A percentile compares a stretch with the other conserved stretches of the same genome.
Conservation (phyloP, 2,797 vertebrate genomes). For the Rhinatrema bivittatum region DNA sequence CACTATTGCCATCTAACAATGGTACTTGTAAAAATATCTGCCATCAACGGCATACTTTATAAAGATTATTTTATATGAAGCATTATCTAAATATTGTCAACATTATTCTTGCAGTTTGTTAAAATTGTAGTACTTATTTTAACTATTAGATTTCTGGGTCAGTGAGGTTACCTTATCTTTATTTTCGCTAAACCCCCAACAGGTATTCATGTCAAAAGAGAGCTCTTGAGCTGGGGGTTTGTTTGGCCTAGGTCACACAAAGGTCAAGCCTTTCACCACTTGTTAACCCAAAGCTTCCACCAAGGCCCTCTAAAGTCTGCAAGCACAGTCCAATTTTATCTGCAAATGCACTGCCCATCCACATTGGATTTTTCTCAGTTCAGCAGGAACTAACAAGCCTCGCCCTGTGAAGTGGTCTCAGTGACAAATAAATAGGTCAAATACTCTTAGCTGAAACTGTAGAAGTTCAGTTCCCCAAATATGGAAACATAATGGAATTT, state of each 20-base stretch:
- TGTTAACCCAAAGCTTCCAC: constrained; percentile 70
- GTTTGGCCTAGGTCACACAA: constrained; percentile 74
- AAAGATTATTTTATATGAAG: constrained; percentile 1
- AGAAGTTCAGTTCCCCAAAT: constrained; percentile 42
- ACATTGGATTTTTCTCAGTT: constrained; percentile 40
- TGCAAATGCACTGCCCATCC: constrained; percentile 39
- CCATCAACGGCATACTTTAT: constrained; percentile 19
- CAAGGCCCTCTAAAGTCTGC: constrained; percentile 35
- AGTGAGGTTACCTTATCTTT: constrained; percentile 58
- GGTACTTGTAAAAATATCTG: constrained; percentile 32
- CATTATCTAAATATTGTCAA: constrained; percentile 16
- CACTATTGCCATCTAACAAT: constrained; percentile 23
- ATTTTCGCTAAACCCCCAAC: constrained; percentile 38
- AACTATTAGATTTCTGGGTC: constrained; percentile 22
- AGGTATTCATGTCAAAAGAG: constrained; percentile 89
- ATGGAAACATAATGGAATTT: constrained; percentile 56
- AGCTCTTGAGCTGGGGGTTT: constrained; percentile 58
- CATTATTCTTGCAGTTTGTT: constrained; percentile 17
- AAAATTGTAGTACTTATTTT: constrained; percentile 14
- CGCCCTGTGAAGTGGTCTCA: constrained; percentile 43
- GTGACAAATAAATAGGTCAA: constrained; percentile 55
- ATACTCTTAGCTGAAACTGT: constrained; percentile 34
- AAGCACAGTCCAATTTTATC: constrained; percentile 40
- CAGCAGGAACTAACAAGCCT: constrained; percentile 46
- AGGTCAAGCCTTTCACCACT: constrained; percentile 83